phyloP scores from a whole-genome alignment of 1,140 invertebrate genomes.

The Laodelphax striatellus region DNA sequence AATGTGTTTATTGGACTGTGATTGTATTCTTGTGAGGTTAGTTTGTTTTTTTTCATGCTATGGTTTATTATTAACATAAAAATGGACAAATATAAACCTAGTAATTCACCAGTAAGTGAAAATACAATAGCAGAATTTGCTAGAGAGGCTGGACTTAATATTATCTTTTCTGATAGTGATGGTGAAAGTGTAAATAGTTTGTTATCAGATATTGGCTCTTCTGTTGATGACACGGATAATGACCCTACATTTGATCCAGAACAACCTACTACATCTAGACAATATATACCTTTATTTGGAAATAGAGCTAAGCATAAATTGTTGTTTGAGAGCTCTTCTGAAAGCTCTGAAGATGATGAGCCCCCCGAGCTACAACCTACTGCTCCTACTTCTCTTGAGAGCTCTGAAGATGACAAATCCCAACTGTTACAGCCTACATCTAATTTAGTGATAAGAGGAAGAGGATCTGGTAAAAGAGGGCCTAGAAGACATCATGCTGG shows the following conservation, averaged over 20 bases:
- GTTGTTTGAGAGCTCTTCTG: background rate
- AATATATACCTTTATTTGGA: too few relatives aligned
- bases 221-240: slow-evolving; percentile 1
- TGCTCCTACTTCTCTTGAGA: background rate
- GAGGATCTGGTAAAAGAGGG: background rate
- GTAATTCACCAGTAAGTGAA: slow-evolving; percentile 4
- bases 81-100: background rate
- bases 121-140: slow-evolving; percentile 2
- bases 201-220: background rate
- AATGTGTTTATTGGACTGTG: too few relatives aligned
- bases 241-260: slow-evolving; percentile 3
- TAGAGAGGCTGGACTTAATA: background rate
- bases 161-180: slow-evolving; percentile 1
- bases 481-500: background rate
- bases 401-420: background rate
- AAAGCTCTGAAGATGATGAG: background rate
- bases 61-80: too few relatives aligned
- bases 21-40: too few relatives aligned
- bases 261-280: background rate
- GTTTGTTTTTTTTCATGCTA: too few relatives aligned
- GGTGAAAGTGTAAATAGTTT: background rate
- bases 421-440: background rate
- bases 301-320: background rate
- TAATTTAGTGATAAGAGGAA: background rate
- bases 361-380: background rate